A percentile compares a stretch with the other conserved stretches of the same genome.
phyloP scores from a whole-genome alignment of 1,140 invertebrate species.

The Trichogramma pretiosum region DNA sequence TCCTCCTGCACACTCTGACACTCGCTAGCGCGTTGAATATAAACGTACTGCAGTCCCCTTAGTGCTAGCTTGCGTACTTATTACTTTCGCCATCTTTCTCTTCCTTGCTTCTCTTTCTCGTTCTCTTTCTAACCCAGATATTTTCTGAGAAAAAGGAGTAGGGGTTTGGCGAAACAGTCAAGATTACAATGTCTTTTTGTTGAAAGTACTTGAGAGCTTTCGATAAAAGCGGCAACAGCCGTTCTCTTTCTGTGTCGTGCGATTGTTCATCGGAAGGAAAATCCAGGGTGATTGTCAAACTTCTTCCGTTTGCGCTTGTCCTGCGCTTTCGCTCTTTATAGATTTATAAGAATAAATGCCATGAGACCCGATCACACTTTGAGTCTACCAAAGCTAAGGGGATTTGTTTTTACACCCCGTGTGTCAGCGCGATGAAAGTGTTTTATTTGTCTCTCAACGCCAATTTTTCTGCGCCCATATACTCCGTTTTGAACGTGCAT shows the following conservation, averaged over 20 bases:
- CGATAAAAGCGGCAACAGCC: constrained; percentile 2
- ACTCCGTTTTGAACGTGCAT: too few species aligned
- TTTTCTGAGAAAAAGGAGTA: too few species aligned
- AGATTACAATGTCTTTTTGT: constrained; percentile 12
- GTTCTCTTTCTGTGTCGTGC: too few species aligned
- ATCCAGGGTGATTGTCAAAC: neutral
- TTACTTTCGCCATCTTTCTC: neutral
- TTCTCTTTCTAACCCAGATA: neutral
- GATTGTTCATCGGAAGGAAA: constrained; percentile 1
- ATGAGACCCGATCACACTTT: too few species aligned
- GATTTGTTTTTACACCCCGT: too few species aligned
- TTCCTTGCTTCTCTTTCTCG: neutral
- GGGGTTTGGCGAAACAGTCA: too few species aligned
- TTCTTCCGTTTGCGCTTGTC: neutral
- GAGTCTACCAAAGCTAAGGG: too few species aligned
- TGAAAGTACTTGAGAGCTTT: neutral
- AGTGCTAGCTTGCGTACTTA: neutral
- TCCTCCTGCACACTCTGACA: neutral
- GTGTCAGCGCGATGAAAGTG: too few species aligned
- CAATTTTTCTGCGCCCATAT: neutral
- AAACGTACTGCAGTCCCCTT: too few species aligned
- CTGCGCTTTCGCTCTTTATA: neutral
- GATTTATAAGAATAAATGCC: too few species aligned
- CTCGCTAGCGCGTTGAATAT: too few species aligned
- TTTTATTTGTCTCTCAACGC: too few species aligned